Evolutionary conservation across 1,140 invertebrate genomes (phyloP), one percentile per base, ranked within the genome.

Genomic region (Scaptomyza montana): DNA sequence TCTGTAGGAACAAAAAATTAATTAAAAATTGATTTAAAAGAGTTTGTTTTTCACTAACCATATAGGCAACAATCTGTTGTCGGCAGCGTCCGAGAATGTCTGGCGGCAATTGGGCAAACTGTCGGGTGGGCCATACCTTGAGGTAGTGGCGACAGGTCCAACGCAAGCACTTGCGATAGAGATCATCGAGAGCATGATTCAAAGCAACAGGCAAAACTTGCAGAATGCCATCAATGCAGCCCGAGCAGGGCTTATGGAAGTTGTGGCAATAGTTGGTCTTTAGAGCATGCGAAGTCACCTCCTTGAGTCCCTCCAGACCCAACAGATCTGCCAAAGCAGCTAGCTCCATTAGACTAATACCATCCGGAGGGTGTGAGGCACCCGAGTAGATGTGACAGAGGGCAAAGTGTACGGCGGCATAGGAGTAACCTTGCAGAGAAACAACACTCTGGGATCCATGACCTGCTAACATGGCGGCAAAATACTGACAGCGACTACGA

Each of bases 301-400:
- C 97, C 92, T 97, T 98, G 1, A 98, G 93, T 3, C 97, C 97
- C 92, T 98, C 97, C 4, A 98, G 91, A 10, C 96, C 96, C 13
- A 98, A 92, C 94, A 98, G 96, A 92, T 98, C 97, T 3, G 97
- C 96, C 51, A 98, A 91, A 0, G 96, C 96, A 0, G 97, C 96
- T 59, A 98, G 91, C 92, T 98, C 97, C 50, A 97, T 95, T 30
- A 98, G 94, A 89, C 96, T 96, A 64, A 98, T 96, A 2, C 95
- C 94, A 76, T 97, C 96, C 2, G 96, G 96, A 0, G 96, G 96
- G 75, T 96, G 95, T 47, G 96, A 96, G 13, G 96, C 95, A 3
- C 97, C 97, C 74, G 97, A 97, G 80, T 98, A 98, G 53, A 98
- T 97, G 91, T 98, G 97, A 77, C 97, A 97, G 51, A 98, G 91